Percentiles rank a stretch among this genome's conserved stretches.
These are phyloP conservation scores for Blastomussa wellsi DNA, from an alignment of 92 coral and sea anemone species.

Conservation along the genomic window DNA sequence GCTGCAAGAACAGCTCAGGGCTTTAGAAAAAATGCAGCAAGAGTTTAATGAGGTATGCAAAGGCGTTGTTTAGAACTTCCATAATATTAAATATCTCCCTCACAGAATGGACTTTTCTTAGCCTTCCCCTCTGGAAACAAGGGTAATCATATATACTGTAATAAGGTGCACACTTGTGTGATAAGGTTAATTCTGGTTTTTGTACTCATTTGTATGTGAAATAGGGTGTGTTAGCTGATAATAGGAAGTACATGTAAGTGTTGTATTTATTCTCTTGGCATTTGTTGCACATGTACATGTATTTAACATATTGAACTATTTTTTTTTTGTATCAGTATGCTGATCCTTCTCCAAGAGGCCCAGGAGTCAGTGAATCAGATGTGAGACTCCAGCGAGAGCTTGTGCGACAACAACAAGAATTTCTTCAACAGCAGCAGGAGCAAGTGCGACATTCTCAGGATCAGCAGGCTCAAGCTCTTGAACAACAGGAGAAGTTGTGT, in stretches of 20 bases:
- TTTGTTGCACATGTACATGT: not conserved
- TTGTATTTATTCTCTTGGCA: no score
- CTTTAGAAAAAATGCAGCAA: constrained; percentile 71
- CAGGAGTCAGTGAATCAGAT: constrained; percentile 51
- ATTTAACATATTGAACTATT: not conserved
- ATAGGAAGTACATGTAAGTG: no score
- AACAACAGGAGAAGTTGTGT: constrained; percentile 73
- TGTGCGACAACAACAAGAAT: constrained; percentile 76
- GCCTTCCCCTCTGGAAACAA: no score
- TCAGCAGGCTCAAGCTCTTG: constrained; percentile 72
- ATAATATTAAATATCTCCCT: no score
- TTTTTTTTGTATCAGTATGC: constrained; percentile 13
- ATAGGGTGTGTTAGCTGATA: no score
- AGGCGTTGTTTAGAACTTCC: no score
- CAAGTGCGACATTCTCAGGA: constrained; percentile 66
- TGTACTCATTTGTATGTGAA: no score
- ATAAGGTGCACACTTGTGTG: no score
- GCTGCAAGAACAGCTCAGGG: constrained; percentile 65
- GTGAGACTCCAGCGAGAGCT: constrained; percentile 68
- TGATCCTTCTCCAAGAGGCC: constrained; percentile 19
- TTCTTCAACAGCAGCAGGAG: constrained; percentile 68
- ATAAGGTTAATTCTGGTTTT: no score
- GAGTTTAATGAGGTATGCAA: constrained; percentile 34
- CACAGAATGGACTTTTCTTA: no score
- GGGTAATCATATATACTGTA: no score